These are phyloP conservation scores for Elachura formosa DNA, from an alignment of 2,113 vertebrate genomes.

Conservation along the genomic window DNA sequence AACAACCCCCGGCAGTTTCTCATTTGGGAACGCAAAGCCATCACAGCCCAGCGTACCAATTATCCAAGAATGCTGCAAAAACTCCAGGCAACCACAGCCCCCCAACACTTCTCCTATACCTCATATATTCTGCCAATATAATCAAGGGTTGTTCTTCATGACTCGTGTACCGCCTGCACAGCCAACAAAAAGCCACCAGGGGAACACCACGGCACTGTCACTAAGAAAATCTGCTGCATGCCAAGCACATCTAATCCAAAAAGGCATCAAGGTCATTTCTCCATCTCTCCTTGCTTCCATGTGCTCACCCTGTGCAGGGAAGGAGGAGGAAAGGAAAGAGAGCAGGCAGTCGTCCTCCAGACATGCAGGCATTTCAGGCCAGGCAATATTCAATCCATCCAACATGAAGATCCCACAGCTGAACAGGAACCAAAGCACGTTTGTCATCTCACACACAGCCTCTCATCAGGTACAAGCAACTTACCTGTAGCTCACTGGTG, in stretches of 20 bases:
- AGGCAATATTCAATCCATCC: no score
- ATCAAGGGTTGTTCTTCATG: background rate
- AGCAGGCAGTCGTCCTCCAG: no score
- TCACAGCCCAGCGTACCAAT: background rate
- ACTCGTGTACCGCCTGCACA: background rate
- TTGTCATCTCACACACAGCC: no score
- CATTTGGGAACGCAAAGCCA: background rate
- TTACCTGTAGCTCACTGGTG: no score
- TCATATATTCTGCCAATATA: no score
- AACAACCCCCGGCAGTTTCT: no score
- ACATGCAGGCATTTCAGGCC: no score
- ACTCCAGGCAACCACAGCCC: background rate
- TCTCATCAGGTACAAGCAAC: no score
- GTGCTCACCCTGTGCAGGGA: background rate
- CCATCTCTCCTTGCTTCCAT: background rate
- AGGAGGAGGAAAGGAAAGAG: no score
- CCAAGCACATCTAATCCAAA: background rate
- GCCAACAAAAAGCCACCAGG: background rate
- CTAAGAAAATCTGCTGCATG: no score
- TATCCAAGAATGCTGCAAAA: background rate
- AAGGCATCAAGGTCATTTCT: fast-evolving
- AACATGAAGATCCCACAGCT: no score
- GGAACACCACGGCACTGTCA: background rate
- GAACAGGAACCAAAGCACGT: no score
- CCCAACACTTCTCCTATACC: background rate